Base-by-base conservation (phyloP, 1,140 invertebrate genomes). In the Apis laboriosa region DNA sequence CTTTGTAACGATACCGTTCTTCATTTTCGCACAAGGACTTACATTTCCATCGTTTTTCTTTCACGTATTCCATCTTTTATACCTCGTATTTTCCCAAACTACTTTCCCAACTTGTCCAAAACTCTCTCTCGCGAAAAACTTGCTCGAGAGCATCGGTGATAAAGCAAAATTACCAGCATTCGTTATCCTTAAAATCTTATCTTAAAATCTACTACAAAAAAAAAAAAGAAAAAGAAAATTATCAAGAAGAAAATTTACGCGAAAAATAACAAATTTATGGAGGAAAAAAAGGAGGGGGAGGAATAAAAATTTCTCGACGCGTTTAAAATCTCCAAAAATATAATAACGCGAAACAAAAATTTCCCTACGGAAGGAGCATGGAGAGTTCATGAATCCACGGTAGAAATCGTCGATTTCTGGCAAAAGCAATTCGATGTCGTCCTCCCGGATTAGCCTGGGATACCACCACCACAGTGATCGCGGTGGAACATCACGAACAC, bases 401-500 rank as follows among this genome's bases (percentile, higher is more conserved):
- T 21, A 77, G 73, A 76, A 81, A 81, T 81, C 63, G 63, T 63
- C 63, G 28, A 56, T 82, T 82, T 43, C 80, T 53, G 64, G 80
- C 73, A 75, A 82, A 77, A 82, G 80, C 73, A 75, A 82, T 77
- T 76, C 74, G 80, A 60, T 82, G 73, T 75, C 71, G 71, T 43
- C 34, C 86, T 80, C 86, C 86, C 81, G 74, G 73, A 87, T 87
- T 82, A 80, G 15, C 71, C 56, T n/a, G 19, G 49, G 58, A n/a
- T 74, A 76, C 53, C 53, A 61, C 56, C 28, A 60, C 21, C 21
- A 60, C 28, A 79, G 66, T 61, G 58, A 56, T 77, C 74, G 49
- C 24, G 60, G 49, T 53, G 56, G 84, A 64, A 76, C 80, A 78
- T 89, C 88, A 83, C 88, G 83, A 80, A 82, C 78, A 77, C 78